phyloP scores from a whole-genome alignment of 1,140 invertebrate species.

The Calosoma granatense region DNA sequence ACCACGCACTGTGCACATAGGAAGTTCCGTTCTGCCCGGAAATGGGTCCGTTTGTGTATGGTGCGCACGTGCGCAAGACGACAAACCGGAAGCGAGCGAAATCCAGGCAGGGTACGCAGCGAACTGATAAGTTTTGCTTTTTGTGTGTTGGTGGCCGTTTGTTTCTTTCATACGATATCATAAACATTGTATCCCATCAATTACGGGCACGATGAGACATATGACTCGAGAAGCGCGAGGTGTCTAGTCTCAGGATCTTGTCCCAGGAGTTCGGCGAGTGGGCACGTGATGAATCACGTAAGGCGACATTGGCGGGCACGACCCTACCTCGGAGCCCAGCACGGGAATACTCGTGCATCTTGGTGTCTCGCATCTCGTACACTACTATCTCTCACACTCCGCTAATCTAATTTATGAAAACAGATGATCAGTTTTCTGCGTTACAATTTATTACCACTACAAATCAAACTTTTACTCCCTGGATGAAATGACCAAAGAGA shows the following conservation, averaged over 20 bases:
- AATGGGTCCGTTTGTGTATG: constrained; percentile 2
- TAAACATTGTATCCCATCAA: background rate
- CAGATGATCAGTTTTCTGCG: constrained; percentile 4
- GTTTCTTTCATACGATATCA: background rate
- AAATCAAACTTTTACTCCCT: constrained; percentile 1
- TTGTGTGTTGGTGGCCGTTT: background rate
- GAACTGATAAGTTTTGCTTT: background rate
- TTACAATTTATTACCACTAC: background rate
- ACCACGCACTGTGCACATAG: too few relatives aligned
- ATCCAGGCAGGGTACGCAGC: background rate
- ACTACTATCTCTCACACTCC: constrained; percentile 1
- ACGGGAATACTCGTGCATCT: background rate
- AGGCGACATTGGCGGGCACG: background rate
- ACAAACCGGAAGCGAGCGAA: constrained; percentile 3
- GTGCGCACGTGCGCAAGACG: constrained; percentile 7
- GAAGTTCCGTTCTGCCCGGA: background rate
- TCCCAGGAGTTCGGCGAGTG: background rate
- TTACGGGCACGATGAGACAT: background rate
- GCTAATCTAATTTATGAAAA: constrained; percentile 8
- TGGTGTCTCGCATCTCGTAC: background rate
- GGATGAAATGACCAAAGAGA: constrained; percentile 1
- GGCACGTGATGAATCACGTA: constrained; percentile 2
- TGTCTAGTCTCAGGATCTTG: background rate
- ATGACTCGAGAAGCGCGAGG: background rate
- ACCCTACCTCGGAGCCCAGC: background rate